Base-by-base conservation (phyloP, 2,113 vertebrate species). In the Chaetodon auriga region DNA sequence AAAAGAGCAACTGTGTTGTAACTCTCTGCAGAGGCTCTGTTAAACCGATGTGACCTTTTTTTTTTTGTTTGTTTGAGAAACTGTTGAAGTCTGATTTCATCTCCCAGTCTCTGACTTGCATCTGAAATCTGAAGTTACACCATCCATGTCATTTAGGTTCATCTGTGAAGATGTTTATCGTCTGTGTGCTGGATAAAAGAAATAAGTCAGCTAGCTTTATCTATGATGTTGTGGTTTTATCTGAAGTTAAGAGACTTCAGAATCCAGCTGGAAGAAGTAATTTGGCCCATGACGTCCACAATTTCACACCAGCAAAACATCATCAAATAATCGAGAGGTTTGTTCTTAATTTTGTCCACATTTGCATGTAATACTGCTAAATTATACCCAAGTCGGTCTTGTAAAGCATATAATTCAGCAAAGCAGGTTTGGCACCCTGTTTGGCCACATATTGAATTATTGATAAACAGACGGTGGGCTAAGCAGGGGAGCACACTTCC, bases 401-500 rank as follows among this genome's bases (percentile, higher is more conserved):
- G n/a, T 72, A 49, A 74, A 68, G 15, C 58, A 70, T 66, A 18
- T 45, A 68, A 61, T 63, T 60, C 5, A 65, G 18, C 55, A 80
- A 48, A 66, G 35, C 61, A 43, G 21, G 70, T 65, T 51, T 30
- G 16, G 19, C 45, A 48, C 36, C 48, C 46, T 64, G 43, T 69
- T 53, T 73, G 53, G 65, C 74, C 54, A 73, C 49, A 38, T 74
- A 85, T 77, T 79, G 69, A 81, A 83, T 73, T 80, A 87, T 58
- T 89, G 70, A 89, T 81, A 71, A 83, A 85, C 82, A 82, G 78
- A 75, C 55, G 61, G 68, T 64, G 86, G 70, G 62, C 68, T 81
- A 58, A 63, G 78, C 88, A 87, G 48, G 57, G 80, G 70, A 85
- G 65, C 78, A 81, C 54, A 89, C 78, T 84, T 91, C 64, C 78